Conservation (phyloP, 2,888 invertebrate genomes). For the Oxytorus armatus region DNA sequence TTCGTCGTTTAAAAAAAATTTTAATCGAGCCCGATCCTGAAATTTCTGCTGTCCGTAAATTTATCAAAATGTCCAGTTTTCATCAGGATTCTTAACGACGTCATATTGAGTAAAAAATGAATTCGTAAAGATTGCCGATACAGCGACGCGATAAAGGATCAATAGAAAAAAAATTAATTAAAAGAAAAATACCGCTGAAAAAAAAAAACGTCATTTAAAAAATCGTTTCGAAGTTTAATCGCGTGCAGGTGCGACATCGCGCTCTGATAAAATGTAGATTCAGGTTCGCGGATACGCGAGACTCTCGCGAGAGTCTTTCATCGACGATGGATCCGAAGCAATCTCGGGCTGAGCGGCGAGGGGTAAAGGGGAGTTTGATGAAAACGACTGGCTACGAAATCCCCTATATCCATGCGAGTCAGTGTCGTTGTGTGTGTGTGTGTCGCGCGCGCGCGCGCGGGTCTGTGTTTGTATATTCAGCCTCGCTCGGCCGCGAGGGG, state of each 20-base stretch:
- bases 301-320: not conserved
- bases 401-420: not conserved
- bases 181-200: no score
- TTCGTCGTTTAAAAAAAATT: no score
- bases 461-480: slow-evolving; percentile 9
- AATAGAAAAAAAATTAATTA: no score
- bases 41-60: no score
- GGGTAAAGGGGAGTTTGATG: slow-evolving; percentile 42
- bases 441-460: slow-evolving; percentile 26
- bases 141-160: no score
- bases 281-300: not conserved
- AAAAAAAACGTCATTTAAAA: no score
- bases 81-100: not conserved
- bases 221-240: not conserved
- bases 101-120: not conserved
- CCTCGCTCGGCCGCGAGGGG: slow-evolving; percentile 49
- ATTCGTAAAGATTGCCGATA: no score
- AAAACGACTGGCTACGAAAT: slow-evolving; percentile 44
- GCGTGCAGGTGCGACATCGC: not conserved
- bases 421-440: not conserved
- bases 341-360: no score
- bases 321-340: slow-evolving; percentile 7
- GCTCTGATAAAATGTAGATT: not conserved
- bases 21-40: no score
- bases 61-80: not conserved